These are phyloP conservation scores for Anadara kagoshimensis DNA, from an alignment of 1,140 invertebrate genomes.

Conservation along the genomic window DNA sequence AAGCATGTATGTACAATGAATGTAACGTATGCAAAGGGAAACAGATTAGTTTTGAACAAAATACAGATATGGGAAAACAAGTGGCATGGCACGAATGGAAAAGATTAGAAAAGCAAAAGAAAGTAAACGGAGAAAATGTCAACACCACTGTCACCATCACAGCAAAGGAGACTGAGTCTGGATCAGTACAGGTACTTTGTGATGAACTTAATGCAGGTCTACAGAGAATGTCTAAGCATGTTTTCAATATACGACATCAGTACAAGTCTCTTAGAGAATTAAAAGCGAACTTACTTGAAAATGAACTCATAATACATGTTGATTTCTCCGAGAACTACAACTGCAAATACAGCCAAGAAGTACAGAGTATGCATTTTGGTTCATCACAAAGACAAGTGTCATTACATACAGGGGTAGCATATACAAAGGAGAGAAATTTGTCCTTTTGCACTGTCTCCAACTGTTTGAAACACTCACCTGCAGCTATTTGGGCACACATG, in stretches of 20 bases:
- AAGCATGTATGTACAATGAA: conserved; percentile 27
- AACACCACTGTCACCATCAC: not conserved
- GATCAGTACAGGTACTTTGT: conserved; percentile 8
- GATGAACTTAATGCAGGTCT: conserved; percentile 5
- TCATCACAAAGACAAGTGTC: conserved; percentile 38
- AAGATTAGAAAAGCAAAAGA: conserved; percentile 19
- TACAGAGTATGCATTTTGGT: conserved; percentile 50
- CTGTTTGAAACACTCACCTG: conserved; percentile 40
- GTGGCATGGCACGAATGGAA: conserved; percentile 11
- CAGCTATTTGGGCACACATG: conserved; percentile 50
- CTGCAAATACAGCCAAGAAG: conserved; percentile 36
- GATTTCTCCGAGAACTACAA: conserved; percentile 44
- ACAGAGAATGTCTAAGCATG: conserved; percentile 5
- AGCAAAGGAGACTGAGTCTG: conserved; percentile 23
- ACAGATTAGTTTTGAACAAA: not conserved
- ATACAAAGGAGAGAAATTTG: not conserved
- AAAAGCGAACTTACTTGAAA: conserved; percentile 1
- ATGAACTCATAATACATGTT: conserved; percentile 38
- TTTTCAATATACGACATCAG: conserved; percentile 31
- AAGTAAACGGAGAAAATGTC: not conserved
- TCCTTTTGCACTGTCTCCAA: conserved; percentile 47
- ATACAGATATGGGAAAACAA: not conserved
- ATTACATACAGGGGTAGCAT: conserved; percentile 40
- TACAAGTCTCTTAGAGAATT: not conserved
- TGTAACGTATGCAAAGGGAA: conserved; percentile 11